Evolutionary conservation across 2,797 vertebrate genomes (phyloP), one percentile per base, ranked within the genome.

Genomic region (Danio choprae): DNA sequence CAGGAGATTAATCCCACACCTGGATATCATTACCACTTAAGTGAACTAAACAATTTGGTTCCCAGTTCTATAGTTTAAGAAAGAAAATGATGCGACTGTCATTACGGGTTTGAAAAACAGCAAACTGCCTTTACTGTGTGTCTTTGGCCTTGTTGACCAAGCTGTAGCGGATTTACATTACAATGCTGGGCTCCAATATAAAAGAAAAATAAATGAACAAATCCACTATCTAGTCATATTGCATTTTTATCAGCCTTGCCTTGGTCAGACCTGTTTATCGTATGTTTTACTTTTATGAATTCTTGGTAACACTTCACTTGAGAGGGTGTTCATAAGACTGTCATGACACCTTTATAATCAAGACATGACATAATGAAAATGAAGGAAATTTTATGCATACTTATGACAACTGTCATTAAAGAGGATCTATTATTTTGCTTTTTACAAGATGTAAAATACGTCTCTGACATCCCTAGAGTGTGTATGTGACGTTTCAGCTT

Each of bases 91-190:
- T 64, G 71, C 86, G 80, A 63, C 81, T 85, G 74, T 81, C 77
- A 68, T 85, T 81, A 86, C 38, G 79, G 84, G 80, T 82, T 84
- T 79, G 20, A 73, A 77, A 85, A 77, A 77, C 63, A 83, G 59
- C 60, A 80, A 85, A 83, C 86, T 87, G 86, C 84, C 85, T 87
- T 86, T 84, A 80, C 85, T 84, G 80, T 86, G 85, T 83, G 78
- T 84, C 77, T 84, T 79, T 77, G 76, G 81, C 84, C 83, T 80
- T 83, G 81, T 83, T 83, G 74, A 83, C 84, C 83, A 84, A 85
- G 80, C 84, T 87, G 86, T 87, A 87, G 84, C 83, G 79, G 81
- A 83, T 81, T 80, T 82, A 77, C 84, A 71, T 73, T 74, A 29
- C 29, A 29, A 83, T 74, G 83, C 84, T 76, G 81, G 82, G 80